Base-by-base conservation (phyloP, 2,797 vertebrate genomes). In the Thunnus albacares region DNA sequence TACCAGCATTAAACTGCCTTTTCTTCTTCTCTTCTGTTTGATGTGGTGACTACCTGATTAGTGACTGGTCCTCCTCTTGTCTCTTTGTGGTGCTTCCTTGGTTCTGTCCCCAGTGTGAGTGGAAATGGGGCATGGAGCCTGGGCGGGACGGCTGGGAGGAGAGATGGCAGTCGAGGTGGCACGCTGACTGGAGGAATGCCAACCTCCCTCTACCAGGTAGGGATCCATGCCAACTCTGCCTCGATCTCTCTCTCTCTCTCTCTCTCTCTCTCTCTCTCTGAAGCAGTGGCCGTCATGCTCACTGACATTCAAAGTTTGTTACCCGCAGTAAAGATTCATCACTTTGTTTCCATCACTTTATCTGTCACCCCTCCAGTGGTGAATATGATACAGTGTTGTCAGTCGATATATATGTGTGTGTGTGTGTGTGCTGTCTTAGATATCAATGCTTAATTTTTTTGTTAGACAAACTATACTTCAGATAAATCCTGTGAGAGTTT, bases 271-370 rank as follows among this genome's bases (percentile, higher is more conserved):
- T 64, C n/a, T 76, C 79, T 81, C 67, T 76, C 45, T 80, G 84
- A 92, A 52, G 70, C 86, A 81, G 81, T 89, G 90, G 82, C 87
- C 81, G 69, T 92, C 89, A 90, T 82, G 86, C 88, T 89, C 62
- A 45, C 85, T 94, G 92, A 94, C 90, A 93, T 93, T 91, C 87
- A 90, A 72, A 91, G 80, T 92, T 86, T 93, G 89, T 89, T 92
- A 86, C 87, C 83, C 1, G 30, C 71, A 67, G 68, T 66, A 58
- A 75, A 73, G 62, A 83, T 52, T 73, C 62, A 62, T 62, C 38
- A 55, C 58, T 82, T 68, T 69, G 52, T 73, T 72, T 80, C 68
- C 64, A 62, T 75, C 56, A 52, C 70, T 69, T 71, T 71, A 60
- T 80, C 59, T 55, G 74, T 72, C 78, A 57, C 22, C 26, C n/a